Evolutionary conservation across 2,797 vertebrate species (phyloP).

Genomic region (Discoglossus pictus): DNA sequence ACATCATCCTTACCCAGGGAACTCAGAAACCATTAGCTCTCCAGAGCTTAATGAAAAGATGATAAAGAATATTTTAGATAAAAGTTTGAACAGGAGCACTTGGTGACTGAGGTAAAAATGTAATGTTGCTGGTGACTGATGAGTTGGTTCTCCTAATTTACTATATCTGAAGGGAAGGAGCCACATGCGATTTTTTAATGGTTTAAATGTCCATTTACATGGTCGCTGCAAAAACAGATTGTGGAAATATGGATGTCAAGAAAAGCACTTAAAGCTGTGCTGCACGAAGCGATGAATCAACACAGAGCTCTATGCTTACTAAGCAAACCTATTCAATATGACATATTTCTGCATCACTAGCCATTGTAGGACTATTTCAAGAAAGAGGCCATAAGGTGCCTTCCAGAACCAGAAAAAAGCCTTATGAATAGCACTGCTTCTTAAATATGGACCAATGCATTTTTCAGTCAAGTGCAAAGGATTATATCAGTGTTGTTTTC

Average conservation of each 20-base stretch:
- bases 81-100: slow-evolving; percentile 99
- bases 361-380: too few species aligned
- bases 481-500: too few species aligned
- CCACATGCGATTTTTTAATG: slow-evolving; percentile 19
- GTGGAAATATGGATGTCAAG: slow-evolving; percentile 10
- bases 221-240: slow-evolving; percentile 17
- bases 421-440: too few species aligned
- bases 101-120: slow-evolving; percentile 99
- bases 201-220: background rate
- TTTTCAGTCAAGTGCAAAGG: too few species aligned
- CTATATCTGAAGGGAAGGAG: slow-evolving; percentile 20
- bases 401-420: too few species aligned
- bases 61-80: slow-evolving; percentile 99
- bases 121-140: slow-evolving; percentile 88
- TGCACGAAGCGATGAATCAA: too few species aligned
- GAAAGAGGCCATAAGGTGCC: too few species aligned
- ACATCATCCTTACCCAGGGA: slow-evolving; percentile 99
- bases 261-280: too few species aligned
- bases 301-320: too few species aligned
- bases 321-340: too few species aligned
- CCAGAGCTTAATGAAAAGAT: slow-evolving; percentile 99
- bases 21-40: slow-evolving; percentile 98
- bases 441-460: too few species aligned
- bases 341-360: too few species aligned
- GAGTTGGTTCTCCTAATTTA: slow-evolving; percentile 74